phyloP scores from a whole-genome alignment of 2,888 invertebrate species.

The Linnaemya tessellans region DNA sequence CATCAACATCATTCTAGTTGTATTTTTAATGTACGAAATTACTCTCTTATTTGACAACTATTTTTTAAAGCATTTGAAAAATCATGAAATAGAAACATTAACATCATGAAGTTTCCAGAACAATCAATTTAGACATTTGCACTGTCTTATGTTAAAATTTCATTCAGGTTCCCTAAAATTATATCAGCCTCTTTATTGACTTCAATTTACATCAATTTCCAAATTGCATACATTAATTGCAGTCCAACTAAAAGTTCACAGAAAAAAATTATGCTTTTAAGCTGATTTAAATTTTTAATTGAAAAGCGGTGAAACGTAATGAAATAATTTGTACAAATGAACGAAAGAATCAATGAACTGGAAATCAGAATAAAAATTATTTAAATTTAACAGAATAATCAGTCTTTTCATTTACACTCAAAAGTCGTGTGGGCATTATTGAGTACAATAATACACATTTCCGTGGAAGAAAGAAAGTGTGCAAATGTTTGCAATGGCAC shows the following conservation, averaged over 20 bases:
- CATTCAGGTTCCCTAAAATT: not conserved
- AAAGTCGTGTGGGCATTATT: not conserved
- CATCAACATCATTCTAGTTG: no score
- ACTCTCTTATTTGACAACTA: not conserved
- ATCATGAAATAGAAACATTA: not conserved
- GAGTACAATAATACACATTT: conserved; percentile 13
- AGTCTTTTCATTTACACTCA: not conserved
- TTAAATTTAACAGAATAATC: not conserved
- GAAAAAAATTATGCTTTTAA: conserved; percentile 30
- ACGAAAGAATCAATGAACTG: conserved; percentile 57
- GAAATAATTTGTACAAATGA: conserved; percentile 42
- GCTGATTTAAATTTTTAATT: conserved; percentile 54
- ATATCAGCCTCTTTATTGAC: not conserved
- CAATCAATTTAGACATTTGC: not conserved
- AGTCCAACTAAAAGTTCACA: not conserved
- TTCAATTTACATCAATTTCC: conserved; percentile 24
- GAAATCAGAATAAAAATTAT: conserved; percentile 16
- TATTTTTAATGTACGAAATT: not conserved
- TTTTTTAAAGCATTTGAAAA: not conserved
- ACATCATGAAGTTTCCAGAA: not conserved
- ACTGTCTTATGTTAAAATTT: not conserved
- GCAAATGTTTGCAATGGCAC: not conserved
- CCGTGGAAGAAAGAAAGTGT: not conserved
- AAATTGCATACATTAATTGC: not conserved
- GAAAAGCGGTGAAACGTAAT: conserved; percentile 60